These are phyloP conservation scores for Perdita meconis DNA, from an alignment of 2,888 invertebrate genomes.

Conservation along the genomic window DNA sequence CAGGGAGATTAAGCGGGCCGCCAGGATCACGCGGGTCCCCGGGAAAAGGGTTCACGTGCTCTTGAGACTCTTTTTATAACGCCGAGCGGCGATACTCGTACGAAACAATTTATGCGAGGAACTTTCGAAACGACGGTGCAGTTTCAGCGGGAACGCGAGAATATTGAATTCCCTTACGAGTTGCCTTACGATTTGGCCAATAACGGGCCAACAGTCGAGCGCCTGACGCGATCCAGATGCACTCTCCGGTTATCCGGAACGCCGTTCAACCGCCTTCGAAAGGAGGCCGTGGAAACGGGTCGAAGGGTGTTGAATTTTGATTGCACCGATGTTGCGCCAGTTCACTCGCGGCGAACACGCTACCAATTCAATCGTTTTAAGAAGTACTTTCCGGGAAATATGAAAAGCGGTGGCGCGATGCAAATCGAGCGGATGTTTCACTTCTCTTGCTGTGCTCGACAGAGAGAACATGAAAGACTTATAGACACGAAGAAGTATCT, in stretches of 20 bases:
- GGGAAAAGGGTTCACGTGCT: no score
- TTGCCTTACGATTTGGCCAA: constrained; percentile 56
- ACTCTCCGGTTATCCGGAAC: constrained; percentile 43
- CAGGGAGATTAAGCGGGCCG: constrained; percentile 5
- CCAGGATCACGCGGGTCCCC: neutral
- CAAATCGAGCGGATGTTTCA: neutral
- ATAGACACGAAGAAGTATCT: no score
- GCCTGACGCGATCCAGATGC: constrained; percentile 42
- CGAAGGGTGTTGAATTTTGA: constrained; percentile 4
- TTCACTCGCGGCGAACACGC: neutral
- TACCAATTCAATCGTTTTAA: neutral
- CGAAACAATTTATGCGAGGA: constrained; percentile 67
- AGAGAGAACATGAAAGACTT: no score
- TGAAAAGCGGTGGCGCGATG: neutral
- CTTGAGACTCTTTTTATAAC: neutral
- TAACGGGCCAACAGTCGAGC: constrained; percentile 24
- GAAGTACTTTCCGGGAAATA: neutral
- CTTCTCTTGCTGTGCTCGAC: no score
- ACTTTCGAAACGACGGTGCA: constrained; percentile 64
- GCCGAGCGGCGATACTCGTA: neutral
- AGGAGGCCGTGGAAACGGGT: neutral
- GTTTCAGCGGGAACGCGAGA: constrained; percentile 62
- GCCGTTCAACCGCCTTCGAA: constrained; percentile 21
- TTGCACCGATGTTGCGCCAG: constrained; percentile 3
- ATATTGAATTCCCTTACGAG: constrained; percentile 74